Base-by-base conservation (phyloP, 2,888 invertebrate genomes). In the Dryocosmus kuriphilus region DNA sequence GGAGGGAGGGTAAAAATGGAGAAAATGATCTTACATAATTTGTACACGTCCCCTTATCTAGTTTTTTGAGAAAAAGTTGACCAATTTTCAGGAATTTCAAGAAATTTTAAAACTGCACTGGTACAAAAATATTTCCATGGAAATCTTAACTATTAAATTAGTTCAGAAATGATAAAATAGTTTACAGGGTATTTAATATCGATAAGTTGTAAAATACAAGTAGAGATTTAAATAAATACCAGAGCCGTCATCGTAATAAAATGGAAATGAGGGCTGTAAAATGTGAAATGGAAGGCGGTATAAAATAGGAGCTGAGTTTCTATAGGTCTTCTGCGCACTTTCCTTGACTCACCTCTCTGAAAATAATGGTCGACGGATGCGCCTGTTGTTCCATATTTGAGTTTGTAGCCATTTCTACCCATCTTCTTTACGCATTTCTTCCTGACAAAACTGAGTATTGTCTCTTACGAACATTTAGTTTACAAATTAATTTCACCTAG, bases 311-410 rank as follows among this genome's bases (percentile, higher is more conserved):
- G 74, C 75, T 75, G 61, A 77, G 74, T 83, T 82, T 57, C 81
- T 81, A 82, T 77, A 78, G 73, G 71, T 41, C 30, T 67, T 67
- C 46, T 67, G 67, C 27, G 46, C 27, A 19, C 46, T 67, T 30
- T 30, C 46, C 67, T 67, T 46, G 30, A 67, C 67, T 67, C 46
- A 67, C 51, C 71, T 71, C 65, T 38, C 78, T 77, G 82, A 85
- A 87, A 87, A 88, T 89, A 89, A 89, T 87, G 84, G 85, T 81
- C 81, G 82, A 79, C 87, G 88, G 85, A 87, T 87, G 86, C 84
- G 82, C 81, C 85, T 82, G 84, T 88, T 88, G 89, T 87, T 87
- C 84, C 85, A 85, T 86, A 88, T 88, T 89, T 85, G 85, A 85
- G 81, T 81, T 82, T 73, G 79, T 80, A 77, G 78, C 81, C 79